Conservation (phyloP, 1,140 invertebrate species). For the Caenorhabditis briggsae region DNA sequence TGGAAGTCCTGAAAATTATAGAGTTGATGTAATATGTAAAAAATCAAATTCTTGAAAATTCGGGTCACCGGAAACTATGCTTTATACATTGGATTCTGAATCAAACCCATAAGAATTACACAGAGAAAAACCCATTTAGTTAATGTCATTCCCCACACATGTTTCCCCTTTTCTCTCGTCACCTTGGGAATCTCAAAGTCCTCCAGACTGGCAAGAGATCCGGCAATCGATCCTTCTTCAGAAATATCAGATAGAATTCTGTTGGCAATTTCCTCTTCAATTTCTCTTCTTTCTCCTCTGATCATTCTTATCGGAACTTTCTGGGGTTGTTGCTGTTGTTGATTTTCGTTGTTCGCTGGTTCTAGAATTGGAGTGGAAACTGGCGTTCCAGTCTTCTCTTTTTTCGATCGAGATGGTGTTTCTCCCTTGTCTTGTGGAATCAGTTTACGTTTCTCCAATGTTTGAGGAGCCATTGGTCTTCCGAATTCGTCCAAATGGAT, state of each 20-base stretch:
- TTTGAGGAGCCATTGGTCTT: constrained; percentile 54
- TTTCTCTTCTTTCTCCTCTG: constrained; percentile 73
- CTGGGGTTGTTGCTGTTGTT: constrained; percentile 31
- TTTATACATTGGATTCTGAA: background rate
- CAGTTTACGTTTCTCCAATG: constrained; percentile 59
- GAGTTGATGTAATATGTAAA: no score
- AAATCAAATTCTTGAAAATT: no score
- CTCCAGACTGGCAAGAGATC: constrained; percentile 72
- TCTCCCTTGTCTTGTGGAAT: constrained; percentile 74
- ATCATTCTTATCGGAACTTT: constrained; percentile 72
- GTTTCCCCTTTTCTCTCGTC: background rate
- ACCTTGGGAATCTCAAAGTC: constrained; percentile 67
- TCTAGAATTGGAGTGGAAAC: constrained; percentile 1
- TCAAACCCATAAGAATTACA: background rate
- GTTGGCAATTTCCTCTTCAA: constrained; percentile 76
- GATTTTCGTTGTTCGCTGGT: constrained; percentile 20
- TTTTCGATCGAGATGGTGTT: constrained; percentile 67
- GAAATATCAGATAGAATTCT: constrained; percentile 72
- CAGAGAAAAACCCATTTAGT: constrained; percentile 9
- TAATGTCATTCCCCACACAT: constrained; percentile 34
- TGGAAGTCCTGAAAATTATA: constrained; percentile 5
- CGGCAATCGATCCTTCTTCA: constrained; percentile 72
- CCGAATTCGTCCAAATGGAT: constrained; percentile 15
- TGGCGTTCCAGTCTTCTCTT: constrained; percentile 26
- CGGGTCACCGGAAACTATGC: background rate